These are phyloP conservation scores for Paradoxurus hermaphroditus DNA, from an alignment of 2,113 vertebrate genomes.

Conservation along the genomic window DNA sequence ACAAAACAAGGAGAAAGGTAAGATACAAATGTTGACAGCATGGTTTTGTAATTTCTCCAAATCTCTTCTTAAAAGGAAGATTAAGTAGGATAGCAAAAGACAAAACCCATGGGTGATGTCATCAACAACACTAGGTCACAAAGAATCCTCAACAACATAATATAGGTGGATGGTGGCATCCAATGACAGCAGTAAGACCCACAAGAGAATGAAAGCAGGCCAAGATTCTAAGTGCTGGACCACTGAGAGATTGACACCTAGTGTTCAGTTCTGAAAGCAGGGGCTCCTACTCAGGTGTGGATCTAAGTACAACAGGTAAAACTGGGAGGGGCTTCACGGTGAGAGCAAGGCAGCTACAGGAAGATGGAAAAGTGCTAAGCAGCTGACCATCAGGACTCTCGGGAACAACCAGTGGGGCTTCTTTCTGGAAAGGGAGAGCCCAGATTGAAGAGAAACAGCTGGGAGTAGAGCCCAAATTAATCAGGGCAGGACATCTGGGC, in stretches of 20 bases:
- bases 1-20: neutral
- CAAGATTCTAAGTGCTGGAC: neutral
- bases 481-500: neutral
- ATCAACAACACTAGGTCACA: neutral
- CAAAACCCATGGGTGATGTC: neutral
- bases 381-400: neutral
- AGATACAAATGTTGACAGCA: neutral
- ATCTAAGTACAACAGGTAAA: neutral
- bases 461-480: neutral
- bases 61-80: neutral
- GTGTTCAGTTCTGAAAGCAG: neutral
- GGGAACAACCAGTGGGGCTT: neutral
- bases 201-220: neutral
- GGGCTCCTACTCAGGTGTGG: neutral
- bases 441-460: neutral
- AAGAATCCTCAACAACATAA: neutral
- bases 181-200: neutral
- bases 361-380: neutral
- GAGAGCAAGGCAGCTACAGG: neutral
- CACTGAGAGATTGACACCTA: neutral
- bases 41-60: slow-evolving; percentile 75
- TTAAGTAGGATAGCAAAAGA: neutral
- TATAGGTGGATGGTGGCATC: neutral
- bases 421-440: neutral
- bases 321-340: neutral